Conservation (phyloP, 1,140 invertebrate genomes). For the Acromyrmex echinatior region DNA sequence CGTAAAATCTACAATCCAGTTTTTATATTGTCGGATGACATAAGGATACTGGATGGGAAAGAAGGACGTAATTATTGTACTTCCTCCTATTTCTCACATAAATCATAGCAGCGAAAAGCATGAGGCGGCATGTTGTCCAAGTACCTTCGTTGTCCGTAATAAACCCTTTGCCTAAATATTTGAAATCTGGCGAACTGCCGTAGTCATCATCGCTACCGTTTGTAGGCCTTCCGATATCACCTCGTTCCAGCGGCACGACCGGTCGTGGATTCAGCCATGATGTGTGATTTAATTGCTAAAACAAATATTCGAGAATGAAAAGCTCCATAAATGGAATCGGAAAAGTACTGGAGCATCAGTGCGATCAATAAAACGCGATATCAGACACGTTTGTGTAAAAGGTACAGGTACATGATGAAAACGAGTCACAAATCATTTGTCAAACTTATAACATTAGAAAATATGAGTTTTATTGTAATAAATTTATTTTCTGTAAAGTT, state of each 20-base stretch:
- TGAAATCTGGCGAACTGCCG: constrained; percentile 56
- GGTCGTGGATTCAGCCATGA: constrained; percentile 34
- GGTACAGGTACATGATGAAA: constrained; percentile 2
- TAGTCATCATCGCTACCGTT: constrained; percentile 68
- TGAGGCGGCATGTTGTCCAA: constrained; percentile 35
- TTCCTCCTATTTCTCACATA: constrained; percentile 48
- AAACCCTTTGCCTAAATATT: not conserved
- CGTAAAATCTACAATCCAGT: not conserved
- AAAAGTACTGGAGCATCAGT: constrained; percentile 13
- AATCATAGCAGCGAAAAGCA: constrained; percentile 34
- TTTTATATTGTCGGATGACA: not conserved
- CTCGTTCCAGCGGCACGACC: constrained; percentile 66
- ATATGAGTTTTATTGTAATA: not conserved
- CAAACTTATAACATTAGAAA: not conserved
- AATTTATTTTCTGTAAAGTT: not conserved
- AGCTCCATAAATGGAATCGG: constrained; percentile 41
- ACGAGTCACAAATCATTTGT: constrained; percentile 10
- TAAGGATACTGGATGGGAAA: not conserved
- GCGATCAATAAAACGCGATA: constrained; percentile 53
- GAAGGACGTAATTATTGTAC: constrained; percentile 24
- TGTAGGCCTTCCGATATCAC: constrained; percentile 66
- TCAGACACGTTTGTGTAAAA: not conserved
- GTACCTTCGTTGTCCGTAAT: constrained; percentile 66
- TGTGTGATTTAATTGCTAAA: constrained; percentile 68
- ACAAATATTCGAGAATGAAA: constrained; percentile 39